A percentile compares a stretch with the other conserved stretches of the same genome.
phyloP scores from a whole-genome alignment of 2,113 vertebrate genomes.

The Cyanocitta stelleri region DNA sequence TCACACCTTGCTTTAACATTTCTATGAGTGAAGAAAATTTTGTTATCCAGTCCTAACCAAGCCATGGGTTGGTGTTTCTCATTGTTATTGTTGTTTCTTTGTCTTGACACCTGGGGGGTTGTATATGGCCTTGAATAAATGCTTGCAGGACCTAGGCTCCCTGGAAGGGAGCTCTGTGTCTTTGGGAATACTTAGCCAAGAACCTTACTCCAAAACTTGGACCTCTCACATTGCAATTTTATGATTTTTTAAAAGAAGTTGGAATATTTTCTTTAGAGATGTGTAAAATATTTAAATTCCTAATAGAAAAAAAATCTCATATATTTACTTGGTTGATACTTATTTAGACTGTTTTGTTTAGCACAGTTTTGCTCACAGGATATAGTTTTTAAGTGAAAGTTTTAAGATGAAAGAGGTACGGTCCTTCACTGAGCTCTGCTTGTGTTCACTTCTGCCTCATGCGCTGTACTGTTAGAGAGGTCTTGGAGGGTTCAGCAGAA shows the following conservation, averaged over 20 bases:
- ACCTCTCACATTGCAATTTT: not conserved
- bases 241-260: not conserved
- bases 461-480: rapidly evolving
- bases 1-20: constrained; percentile 21
- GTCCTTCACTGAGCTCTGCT: not conserved
- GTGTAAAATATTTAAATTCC: not conserved
- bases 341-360: not conserved
- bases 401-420: not conserved
- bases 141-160: not conserved
- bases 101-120: not conserved
- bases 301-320: not conserved
- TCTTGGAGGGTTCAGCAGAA: not conserved
- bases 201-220: not conserved
- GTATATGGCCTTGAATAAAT: not conserved
- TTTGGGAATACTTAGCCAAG: not conserved
- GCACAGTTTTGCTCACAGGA: not conserved
- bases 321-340: not conserved
- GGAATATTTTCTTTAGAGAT: not conserved
- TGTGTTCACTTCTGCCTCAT: not conserved
- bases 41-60: not conserved
- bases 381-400: not conserved
- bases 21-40: not conserved
- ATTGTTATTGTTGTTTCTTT: not conserved
- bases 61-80: not conserved
- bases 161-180: not conserved